Base-by-base conservation (phyloP, 2,797 vertebrate species). In the Esox masquinongy region DNA sequence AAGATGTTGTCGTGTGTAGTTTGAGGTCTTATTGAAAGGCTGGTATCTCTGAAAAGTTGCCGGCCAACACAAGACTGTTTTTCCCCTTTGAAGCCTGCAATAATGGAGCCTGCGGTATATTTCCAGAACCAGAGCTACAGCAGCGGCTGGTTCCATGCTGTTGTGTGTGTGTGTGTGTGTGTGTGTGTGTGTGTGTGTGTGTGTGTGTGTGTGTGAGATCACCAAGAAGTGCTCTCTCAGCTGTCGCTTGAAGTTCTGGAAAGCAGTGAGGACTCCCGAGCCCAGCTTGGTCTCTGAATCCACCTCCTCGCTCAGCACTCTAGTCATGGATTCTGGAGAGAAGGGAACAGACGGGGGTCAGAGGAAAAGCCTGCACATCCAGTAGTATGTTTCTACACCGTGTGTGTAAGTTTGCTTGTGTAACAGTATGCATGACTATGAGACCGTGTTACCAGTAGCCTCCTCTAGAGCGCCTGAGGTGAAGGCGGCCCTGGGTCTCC, bases 171-270 rank as follows among this genome's bases (percentile, higher is more conserved):
- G 66, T 70, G 49, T 50, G 17, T 14, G 16, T 15, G 14, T 2
- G 8, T 17, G 12, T 16, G 26, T 47, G 22, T n/a, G n/a, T 53
- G 5, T 53, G 16, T 5, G 19, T 22, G 53, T 43, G 66, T 70
- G 49, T 50, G 17, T 14, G 16, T 15, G 14, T 2, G 8, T 17
- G 12, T 16, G 26, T 47, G 22, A 24, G 86, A 77, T 94, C 89
- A 97, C 97, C 83, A 87, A 88, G 17, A 95, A 93, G 1, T 88
- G 87, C n/a, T 93, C 91, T 74, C 90, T 94, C 43, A 97, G 85
- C 9, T 94, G 90, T 19, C 24, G 19, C 34, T 84, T 92, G 84
- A 97, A 95, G 67, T 31, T 88, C 79, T 93, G 94, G 84, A 98
- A 72, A 14, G 71, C 71, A 72, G 71, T 22, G 72, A 88, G 79